These are phyloP conservation scores for Ibycter americanus DNA, from an alignment of 2,797 vertebrate genomes.

Conservation along the genomic window DNA sequence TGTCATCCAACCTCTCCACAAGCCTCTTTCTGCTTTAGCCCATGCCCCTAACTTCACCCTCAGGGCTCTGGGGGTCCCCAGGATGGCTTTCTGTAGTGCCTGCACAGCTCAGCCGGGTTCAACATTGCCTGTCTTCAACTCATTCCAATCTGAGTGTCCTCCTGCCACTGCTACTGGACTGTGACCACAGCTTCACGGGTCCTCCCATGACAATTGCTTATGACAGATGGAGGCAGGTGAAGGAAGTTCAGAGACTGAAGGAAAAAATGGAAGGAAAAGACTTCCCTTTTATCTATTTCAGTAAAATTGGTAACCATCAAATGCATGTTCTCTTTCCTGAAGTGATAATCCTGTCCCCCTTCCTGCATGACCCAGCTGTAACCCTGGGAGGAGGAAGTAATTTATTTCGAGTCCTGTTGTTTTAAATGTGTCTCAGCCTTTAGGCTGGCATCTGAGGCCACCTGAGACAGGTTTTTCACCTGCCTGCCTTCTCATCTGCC, in stretches of 20 bases:
- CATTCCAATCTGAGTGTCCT: neutral
- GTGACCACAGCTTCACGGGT: neutral
- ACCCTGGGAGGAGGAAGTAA: constrained; percentile 70
- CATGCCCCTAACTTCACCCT: neutral
- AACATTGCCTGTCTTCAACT: neutral
- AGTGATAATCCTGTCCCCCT: constrained; percentile 60
- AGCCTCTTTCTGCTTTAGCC: neutral
- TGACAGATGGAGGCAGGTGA: neutral
- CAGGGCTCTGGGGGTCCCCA: neutral
- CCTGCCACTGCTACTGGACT: neutral
- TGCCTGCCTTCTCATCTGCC: constrained; percentile 52
- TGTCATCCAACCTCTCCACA: neutral
- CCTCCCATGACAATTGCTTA: neutral
- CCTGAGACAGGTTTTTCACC: constrained; percentile 52
- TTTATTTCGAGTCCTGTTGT: constrained; percentile 48
- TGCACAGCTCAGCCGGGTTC: neutral
- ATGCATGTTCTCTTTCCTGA: constrained; percentile 74
- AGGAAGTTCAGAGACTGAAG: constrained; percentile 58
- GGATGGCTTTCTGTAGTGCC: neutral
- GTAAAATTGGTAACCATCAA: constrained; percentile 61
- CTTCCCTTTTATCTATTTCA: constrained; percentile 72
- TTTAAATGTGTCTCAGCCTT: neutral
- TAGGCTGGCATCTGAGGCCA: neutral
- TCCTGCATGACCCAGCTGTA: constrained; percentile 68
- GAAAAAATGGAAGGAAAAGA: neutral